Evolutionary conservation across 2,113 vertebrate species (phyloP), one percentile per base, ranked within the genome.

Genomic region (Nyctereutes procyonoides): DNA sequence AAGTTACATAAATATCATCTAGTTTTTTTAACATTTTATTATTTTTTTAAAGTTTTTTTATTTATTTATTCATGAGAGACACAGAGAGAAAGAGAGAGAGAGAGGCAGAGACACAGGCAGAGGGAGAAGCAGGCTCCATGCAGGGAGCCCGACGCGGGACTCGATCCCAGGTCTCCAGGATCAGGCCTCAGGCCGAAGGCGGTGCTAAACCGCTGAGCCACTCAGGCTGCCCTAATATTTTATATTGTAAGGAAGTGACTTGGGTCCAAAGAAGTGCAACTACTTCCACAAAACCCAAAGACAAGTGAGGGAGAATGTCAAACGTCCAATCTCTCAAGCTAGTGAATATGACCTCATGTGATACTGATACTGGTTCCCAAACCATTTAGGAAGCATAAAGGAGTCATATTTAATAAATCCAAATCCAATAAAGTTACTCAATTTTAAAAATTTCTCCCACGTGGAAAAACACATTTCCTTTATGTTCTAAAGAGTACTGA

Each of bases 391-490:
- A 96, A 97, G 14, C 56, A 67, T 22, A 17, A 84, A 56, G 17
- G 30, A 87, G 8, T 63, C 65, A 38, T 58, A 65, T 53, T 97
- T 73, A 96, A 88, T 65, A 93, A 28, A 82, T 35, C 30, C 14
- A 88, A 71, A 30, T 96, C n/a, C 32, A 92, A 86, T 63, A 76
- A 90, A 73, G 69, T 9, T 58, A 88, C 67, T 96, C 69, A 79
- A 93, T 86, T 97, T 69, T 89, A 65, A 97, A 94, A 32, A 51
- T 15, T 58, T 32, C 20, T 94, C 56, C 32, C 43, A 83, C 13
- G 22, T 32, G 86, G 38, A 88, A 82, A 94, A 77, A 67, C 15
- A 90, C 55, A 82, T 82, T 93, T 88, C 22, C 73, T 56, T 63
- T 58, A 53, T 53, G 24, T 58, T 85, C 65, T 81, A 82, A 95